These are phyloP conservation scores for Malthinus seriepunctatus DNA, from an alignment of 2,888 invertebrate genomes.

Conservation along the genomic window DNA sequence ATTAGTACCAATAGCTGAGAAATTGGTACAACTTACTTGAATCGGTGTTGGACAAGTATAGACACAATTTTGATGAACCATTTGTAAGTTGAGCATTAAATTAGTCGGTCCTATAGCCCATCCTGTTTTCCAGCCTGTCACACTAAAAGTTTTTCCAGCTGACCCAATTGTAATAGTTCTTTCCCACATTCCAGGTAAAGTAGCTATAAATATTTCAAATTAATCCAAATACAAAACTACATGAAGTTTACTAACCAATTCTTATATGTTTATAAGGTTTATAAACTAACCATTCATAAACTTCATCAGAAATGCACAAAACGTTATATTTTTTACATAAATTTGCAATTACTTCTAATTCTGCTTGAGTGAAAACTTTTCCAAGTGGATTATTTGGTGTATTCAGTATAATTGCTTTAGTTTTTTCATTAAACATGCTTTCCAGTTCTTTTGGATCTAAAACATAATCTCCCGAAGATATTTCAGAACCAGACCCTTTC, in stretches of 20 bases:
- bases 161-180: slow-evolving; percentile 95
- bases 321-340: slow-evolving; percentile 92
- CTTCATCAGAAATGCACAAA: slow-evolving; percentile 93
- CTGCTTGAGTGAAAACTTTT: slow-evolving; percentile 77
- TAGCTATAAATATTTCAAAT: slow-evolving; percentile 60
- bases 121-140: slow-evolving; percentile 96
- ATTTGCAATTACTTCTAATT: slow-evolving; percentile 77
- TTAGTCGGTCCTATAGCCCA: slow-evolving; percentile 92
- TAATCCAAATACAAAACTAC: background rate
- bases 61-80: slow-evolving; percentile 92
- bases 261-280: slow-evolving; percentile 82
- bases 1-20: background rate
- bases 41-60: slow-evolving; percentile 90
- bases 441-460: slow-evolving; percentile 82
- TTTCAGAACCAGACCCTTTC: slow-evolving; percentile 49
- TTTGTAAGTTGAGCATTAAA: slow-evolving; percentile 78
- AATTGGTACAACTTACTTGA: slow-evolving; percentile 59
- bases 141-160: slow-evolving; percentile 96
- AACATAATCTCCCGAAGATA: slow-evolving; percentile 85
- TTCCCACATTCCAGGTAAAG: slow-evolving; percentile 96
- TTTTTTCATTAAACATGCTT: slow-evolving; percentile 80
- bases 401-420: slow-evolving; percentile 95
- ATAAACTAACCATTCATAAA: slow-evolving; percentile 97
- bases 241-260: slow-evolving; percentile 68
- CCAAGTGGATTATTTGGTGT: slow-evolving; percentile 98